phyloP scores from a whole-genome alignment of 37 sponge, comb jelly and placozoan species.

The Beroe ovata region DNA sequence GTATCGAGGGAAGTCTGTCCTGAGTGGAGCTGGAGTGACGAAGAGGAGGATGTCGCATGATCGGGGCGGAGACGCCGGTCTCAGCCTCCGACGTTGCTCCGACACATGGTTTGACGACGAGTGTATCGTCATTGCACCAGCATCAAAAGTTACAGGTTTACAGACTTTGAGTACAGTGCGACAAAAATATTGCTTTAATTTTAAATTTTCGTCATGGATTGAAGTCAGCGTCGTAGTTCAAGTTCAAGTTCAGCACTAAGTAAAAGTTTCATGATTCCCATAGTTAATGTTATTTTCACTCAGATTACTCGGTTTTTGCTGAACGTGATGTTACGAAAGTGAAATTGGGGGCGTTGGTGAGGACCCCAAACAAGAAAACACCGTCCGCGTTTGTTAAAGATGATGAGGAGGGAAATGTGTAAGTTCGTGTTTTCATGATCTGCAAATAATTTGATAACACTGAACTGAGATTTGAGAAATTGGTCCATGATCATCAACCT shows the following conservation, averaged over 20 bases:
- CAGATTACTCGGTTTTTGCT: constrained; percentile 38
- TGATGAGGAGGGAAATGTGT: constrained; percentile 52
- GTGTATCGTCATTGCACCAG: background rate
- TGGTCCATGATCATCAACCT: too few relatives aligned
- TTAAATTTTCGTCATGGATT: too few relatives aligned
- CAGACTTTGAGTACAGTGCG: background rate
- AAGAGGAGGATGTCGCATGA: background rate
- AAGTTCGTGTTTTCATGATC: background rate
- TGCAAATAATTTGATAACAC: background rate
- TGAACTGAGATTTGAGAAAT: background rate
- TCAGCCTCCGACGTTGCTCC: background rate
- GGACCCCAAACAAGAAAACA: background rate
- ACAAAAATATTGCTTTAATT: too few relatives aligned
- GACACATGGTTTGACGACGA: background rate
- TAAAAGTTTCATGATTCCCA: too few relatives aligned
- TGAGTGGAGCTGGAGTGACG: too few relatives aligned
- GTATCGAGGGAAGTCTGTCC: too few relatives aligned
- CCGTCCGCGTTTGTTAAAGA: background rate
- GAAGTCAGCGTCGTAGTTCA: too few relatives aligned
- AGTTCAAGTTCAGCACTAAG: too few relatives aligned
- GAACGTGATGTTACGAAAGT: constrained; percentile 11
- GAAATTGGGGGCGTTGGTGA: background rate
- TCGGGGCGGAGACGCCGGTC: too few relatives aligned
- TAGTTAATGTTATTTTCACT: too few relatives aligned
- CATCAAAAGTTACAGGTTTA: background rate